phyloP scores from a whole-genome alignment of 2,113 vertebrate species.

The Sminthopsis crassicaudata region DNA sequence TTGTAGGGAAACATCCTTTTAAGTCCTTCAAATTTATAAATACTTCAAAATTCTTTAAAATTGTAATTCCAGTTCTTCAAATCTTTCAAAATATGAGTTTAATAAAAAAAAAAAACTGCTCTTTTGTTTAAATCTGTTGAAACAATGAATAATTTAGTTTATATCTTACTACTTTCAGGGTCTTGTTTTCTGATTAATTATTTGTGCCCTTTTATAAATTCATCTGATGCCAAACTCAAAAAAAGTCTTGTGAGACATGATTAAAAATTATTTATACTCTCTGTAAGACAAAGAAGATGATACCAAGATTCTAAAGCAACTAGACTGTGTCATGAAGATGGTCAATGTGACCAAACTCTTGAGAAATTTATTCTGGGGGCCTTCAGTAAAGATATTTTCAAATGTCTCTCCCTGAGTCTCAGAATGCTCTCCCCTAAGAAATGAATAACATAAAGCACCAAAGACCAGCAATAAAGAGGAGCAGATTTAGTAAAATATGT shows the following conservation, averaged over 20 bases:
- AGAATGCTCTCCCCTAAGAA: background rate
- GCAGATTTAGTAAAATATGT: background rate
- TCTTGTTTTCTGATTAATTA: background rate
- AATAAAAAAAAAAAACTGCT: background rate
- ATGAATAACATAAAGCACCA: background rate
- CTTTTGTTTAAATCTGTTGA: background rate
- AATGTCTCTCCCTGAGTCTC: background rate
- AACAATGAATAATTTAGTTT: background rate
- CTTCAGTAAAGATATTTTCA: background rate
- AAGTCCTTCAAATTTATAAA: background rate
- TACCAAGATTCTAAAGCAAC: background rate
- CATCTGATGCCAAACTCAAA: background rate
- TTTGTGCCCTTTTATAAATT: background rate
- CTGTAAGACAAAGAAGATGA: background rate
- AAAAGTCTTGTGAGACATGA: background rate
- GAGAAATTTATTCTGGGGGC: background rate
- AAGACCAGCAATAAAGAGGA: background rate
- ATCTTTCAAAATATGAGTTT: background rate
- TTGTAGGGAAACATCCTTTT: background rate
- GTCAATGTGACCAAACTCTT: background rate
- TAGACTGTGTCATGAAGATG: background rate
- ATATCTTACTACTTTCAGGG: background rate
- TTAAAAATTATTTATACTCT: background rate
- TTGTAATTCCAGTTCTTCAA: background rate
- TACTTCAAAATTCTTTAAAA: background rate